Evolutionary conservation across 1,140 invertebrate genomes (phyloP).

Genomic region (Bombus balteatus): DNA sequence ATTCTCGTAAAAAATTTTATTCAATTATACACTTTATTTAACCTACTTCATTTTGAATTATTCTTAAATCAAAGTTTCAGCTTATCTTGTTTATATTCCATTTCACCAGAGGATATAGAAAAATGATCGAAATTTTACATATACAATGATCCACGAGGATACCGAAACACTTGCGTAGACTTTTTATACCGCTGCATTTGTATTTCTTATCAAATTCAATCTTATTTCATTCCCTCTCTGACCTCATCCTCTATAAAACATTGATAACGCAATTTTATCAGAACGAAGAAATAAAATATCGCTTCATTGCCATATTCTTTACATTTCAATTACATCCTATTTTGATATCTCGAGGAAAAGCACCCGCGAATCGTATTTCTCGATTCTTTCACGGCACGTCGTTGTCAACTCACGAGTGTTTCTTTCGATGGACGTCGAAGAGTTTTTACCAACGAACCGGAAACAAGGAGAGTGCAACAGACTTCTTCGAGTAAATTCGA

Average conservation of each 20-base stretch:
- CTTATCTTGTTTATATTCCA: too few relatives aligned
- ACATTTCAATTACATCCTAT: not conserved
- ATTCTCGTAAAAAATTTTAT: too few relatives aligned
- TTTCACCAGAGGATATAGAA: too few relatives aligned
- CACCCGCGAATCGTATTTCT: not conserved
- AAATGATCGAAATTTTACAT: too few relatives aligned
- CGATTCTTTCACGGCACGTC: not conserved
- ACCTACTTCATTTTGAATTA: too few relatives aligned
- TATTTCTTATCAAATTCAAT: not conserved
- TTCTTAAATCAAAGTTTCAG: too few relatives aligned
- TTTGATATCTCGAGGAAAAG: too few relatives aligned
- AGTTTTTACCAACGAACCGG: not conserved
- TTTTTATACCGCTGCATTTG: too few relatives aligned
- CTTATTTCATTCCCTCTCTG: not conserved
- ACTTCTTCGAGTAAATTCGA: constrained; percentile 30
- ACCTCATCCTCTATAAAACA: not conserved
- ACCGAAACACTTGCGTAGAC: too few relatives aligned
- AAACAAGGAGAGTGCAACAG: not conserved
- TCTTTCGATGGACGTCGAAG: not conserved
- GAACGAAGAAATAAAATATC: not conserved
- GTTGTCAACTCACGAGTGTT: not conserved
- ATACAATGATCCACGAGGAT: too few relatives aligned
- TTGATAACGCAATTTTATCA: not conserved
- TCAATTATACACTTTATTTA: too few relatives aligned
- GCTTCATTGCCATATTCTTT: not conserved